Base-by-base conservation (phyloP, 2,113 vertebrate species). In the Epinephelus fuscoguttatus region DNA sequence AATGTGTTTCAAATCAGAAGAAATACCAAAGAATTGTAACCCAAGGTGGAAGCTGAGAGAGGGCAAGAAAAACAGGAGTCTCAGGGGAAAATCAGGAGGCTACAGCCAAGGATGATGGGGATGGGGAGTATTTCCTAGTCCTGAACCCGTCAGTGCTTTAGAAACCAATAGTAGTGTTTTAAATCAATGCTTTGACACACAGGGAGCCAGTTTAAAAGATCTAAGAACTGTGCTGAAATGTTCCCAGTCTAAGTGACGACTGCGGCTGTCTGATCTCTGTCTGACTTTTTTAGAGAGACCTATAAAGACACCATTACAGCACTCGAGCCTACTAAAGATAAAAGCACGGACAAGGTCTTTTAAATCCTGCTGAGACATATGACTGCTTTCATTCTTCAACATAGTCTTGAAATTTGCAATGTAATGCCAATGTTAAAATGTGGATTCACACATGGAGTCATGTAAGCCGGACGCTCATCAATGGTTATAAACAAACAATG, bases 231-330 rank as follows among this genome's bases (percentile, higher is more conserved):
- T 17, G 42, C 50, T 49, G 18, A 59, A 12, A 19, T 23, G 53
- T 13, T 55, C 14, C 30, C n/a, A 50, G 7, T 70, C 21, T 70
- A 0, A 70, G 27, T 40, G 59, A 63, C 27, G 21, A 63, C 59
- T 42, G 49, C 71, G 12, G 69, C 52, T 25, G 55, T 72, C 55
- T 72, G 55, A 72, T 72, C 55, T 45, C 19, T 21, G 47, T 23
- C 57, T 50, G 25, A 52, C 30, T 47, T 25, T 30, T 25, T 25
- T 27, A 21, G 15, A 52, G 59, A 75, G 56, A 15, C 56, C 27
- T 60, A 11, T 33, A 40, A 37, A 23, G 59, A 63, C 72, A 40
- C 21, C 49, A 45, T 21, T 14, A 25, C 52, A 56, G 23, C 8
- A 30, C n/a, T 2, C 2, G 12, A 67, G 49, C 33, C 49, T 3